phyloP scores from a whole-genome alignment of 2,113 vertebrate genomes.

The Gila orcuttii region DNA sequence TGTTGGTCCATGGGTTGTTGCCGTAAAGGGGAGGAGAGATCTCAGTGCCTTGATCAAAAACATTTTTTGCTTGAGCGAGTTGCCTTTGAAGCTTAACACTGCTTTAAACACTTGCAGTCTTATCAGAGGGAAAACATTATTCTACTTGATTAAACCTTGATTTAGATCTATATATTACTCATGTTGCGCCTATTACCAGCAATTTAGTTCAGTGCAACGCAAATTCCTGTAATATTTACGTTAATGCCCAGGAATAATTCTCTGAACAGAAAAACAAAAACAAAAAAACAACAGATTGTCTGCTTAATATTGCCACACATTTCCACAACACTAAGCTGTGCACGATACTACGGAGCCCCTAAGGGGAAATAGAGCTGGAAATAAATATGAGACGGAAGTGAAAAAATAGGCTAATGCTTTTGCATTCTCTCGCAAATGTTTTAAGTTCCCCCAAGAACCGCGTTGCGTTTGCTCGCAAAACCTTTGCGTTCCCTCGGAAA shows the following conservation, averaged over 20 bases:
- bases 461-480: too few relatives aligned
- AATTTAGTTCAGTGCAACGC: conserved; percentile 31
- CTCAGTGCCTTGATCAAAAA: conserved; percentile 59
- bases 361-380: too few relatives aligned
- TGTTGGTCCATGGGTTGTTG: background rate
- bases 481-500: too few relatives aligned
- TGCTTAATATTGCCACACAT: background rate
- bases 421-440: too few relatives aligned
- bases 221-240: conserved; percentile 48
- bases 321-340: background rate
- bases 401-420: too few relatives aligned
- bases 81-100: conserved; percentile 56
- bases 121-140: conserved; percentile 59
- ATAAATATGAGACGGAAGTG: too few relatives aligned
- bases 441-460: too few relatives aligned
- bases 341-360: too few relatives aligned
- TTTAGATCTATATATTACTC: conserved; percentile 62
- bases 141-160: conserved; percentile 59
- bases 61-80: conserved; percentile 52
- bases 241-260: conserved; percentile 14
- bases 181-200: conserved; percentile 57
- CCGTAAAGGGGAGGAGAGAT: conserved; percentile 24
- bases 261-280: background rate
- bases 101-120: conserved; percentile 51
- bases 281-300: background rate